These are phyloP conservation scores for Arenicola marina DNA, from an alignment of 2,888 invertebrate genomes.

Conservation along the genomic window DNA sequence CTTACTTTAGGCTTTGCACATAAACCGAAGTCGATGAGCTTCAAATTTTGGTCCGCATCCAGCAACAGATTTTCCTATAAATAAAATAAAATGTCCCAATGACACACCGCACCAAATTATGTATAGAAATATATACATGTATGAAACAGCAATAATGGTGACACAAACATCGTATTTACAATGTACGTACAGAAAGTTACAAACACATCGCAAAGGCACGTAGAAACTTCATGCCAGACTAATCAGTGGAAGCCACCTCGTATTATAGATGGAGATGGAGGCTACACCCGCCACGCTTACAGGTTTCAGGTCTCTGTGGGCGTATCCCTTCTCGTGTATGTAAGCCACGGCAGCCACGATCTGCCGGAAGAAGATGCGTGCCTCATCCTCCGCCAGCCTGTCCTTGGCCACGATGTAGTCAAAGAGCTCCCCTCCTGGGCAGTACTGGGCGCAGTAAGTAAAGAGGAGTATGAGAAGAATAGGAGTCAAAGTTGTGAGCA, in stretches of 20 bases:
- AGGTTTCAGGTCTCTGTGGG: constrained; percentile 82
- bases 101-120: background rate
- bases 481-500: too few species aligned
- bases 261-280: too few species aligned
- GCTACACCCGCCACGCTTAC: too few species aligned
- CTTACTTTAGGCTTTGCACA: constrained; percentile 70
- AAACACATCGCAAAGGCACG: too few species aligned
- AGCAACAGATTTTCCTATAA: constrained; percentile 77
- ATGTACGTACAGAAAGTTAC: too few species aligned
- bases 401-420: constrained; percentile 82
- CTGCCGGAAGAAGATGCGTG: constrained; percentile 77
- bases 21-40: constrained; percentile 82
- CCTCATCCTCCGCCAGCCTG: constrained; percentile 73
- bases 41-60: constrained; percentile 75
- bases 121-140: background rate
- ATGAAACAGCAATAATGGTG: too few species aligned
- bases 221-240: too few species aligned
- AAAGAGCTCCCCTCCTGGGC: constrained; percentile 81
- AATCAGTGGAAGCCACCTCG: too few species aligned
- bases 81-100: background rate
- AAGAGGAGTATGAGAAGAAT: too few species aligned
- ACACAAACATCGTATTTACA: too few species aligned
- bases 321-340: constrained; percentile 76
- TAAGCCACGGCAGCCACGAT: constrained; percentile 79
- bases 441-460: too few species aligned